phyloP scores from a whole-genome alignment of 2,113 vertebrate species.

The Gulo gulo region DNA sequence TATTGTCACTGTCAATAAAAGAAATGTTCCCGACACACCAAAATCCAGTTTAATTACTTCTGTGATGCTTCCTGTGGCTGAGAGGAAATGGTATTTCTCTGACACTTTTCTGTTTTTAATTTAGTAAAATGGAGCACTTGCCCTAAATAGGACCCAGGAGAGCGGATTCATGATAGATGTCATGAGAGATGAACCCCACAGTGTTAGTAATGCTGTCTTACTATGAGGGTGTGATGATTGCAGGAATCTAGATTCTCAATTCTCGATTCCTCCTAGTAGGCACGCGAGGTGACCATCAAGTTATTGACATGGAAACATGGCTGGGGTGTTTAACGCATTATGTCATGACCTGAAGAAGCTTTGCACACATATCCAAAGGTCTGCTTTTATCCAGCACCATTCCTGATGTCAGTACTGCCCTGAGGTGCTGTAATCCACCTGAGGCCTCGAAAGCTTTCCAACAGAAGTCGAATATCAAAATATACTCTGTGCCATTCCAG shows the following conservation, averaged over 20 bases:
- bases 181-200: not conserved
- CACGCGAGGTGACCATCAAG: not conserved
- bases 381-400: not conserved
- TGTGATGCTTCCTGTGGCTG: constrained; percentile 69
- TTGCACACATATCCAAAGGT: not conserved
- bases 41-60: constrained; percentile 81
- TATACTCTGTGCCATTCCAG: not conserved
- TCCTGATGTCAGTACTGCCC: not conserved
- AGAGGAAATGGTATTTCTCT: constrained; percentile 69
- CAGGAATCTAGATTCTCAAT: not conserved
- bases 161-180: constrained; percentile 47
- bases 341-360: not conserved
- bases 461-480: constrained; percentile 45
- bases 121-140: constrained; percentile 66
- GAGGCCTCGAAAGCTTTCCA: not conserved
- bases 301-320: not conserved
- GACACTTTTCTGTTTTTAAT: constrained; percentile 76
- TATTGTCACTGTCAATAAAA: constrained; percentile 81
- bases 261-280: not conserved
- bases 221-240: not conserved
- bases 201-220: not conserved
- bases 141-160: constrained; percentile 41
- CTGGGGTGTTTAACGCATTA: not conserved
- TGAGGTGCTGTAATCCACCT: not conserved
- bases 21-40: constrained; percentile 71